These are phyloP conservation scores for Trididemnum miniatum DNA, from an alignment of 23 tunicate species.

Conservation along the genomic window DNA sequence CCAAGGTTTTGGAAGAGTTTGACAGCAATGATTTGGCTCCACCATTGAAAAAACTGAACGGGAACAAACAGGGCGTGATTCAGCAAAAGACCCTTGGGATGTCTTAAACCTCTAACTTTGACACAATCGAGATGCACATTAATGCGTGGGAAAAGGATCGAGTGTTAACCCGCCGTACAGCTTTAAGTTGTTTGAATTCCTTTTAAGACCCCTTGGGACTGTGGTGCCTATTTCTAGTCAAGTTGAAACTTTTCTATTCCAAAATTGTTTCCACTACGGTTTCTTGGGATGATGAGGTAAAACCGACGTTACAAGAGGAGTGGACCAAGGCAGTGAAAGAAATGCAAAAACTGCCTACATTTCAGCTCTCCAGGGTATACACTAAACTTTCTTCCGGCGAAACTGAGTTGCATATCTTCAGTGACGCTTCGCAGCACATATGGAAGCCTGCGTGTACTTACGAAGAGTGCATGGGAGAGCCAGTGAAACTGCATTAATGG, in stretches of 20 bases:
- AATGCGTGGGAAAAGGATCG: neutral
- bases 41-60: neutral
- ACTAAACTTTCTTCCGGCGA: neutral
- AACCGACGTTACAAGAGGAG: neutral
- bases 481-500: neutral
- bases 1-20: neutral
- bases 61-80: neutral
- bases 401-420: neutral
- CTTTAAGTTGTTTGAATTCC: conserved; percentile 2
- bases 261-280: neutral
- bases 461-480: neutral
- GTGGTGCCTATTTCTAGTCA: conserved; percentile 6
- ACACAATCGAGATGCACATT: neutral
- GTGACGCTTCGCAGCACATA: conserved; percentile 1
- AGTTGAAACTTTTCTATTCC: conserved; percentile 8
- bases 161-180: neutral
- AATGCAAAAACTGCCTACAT: neutral
- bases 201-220: neutral
- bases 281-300: conserved; percentile 12
- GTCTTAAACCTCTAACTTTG: neutral
- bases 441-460: conserved; percentile 9
- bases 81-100: conserved; percentile 11
- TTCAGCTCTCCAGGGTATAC: neutral
- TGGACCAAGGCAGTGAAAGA: neutral
- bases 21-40: neutral